Conservation (phyloP, 2,888 invertebrate genomes). For the Anagyrus pseudococci region DNA sequence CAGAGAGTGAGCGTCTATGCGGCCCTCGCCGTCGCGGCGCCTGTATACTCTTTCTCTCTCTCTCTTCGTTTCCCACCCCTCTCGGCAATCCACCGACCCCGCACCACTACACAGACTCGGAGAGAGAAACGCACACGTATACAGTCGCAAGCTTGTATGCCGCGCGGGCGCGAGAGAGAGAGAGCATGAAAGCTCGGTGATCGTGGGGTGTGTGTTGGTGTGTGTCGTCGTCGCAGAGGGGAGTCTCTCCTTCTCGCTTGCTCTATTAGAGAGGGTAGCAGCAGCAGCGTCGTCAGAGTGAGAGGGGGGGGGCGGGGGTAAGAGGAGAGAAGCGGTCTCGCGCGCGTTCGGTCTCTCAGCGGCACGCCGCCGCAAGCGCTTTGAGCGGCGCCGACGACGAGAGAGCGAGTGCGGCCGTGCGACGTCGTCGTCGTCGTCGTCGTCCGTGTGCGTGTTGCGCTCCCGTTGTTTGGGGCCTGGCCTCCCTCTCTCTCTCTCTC, state of each 20-base stretch:
- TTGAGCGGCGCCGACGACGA: neutral
- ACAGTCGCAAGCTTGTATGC: neutral
- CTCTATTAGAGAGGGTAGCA: too few relatives aligned
- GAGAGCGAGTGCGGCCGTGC: too few relatives aligned
- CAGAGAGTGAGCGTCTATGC: too few relatives aligned
- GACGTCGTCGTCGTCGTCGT: neutral
- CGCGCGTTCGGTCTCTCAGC: neutral
- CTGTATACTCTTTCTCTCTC: neutral
- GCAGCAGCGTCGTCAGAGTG: neutral
- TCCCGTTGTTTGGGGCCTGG: neutral
- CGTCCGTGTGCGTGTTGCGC: constrained; percentile 4
- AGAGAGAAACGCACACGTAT: too few relatives aligned
- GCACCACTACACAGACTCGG: too few relatives aligned
- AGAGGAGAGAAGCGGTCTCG: too few relatives aligned
- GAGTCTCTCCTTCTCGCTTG: too few relatives aligned
- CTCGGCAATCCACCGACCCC: too few relatives aligned
- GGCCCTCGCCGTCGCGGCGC: constrained; percentile 6
- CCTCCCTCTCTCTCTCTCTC: too few relatives aligned
- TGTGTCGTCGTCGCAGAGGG: too few relatives aligned
- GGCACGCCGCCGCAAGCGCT: neutral
- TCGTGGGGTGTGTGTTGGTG: neutral
- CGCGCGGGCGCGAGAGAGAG: neutral
- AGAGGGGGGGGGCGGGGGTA: neutral
- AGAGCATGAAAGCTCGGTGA: too few relatives aligned
- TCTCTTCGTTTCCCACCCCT: neutral